These are phyloP conservation scores for Parnassius smintheus DNA, from an alignment of 2,888 invertebrate genomes.

Conservation along the genomic window DNA sequence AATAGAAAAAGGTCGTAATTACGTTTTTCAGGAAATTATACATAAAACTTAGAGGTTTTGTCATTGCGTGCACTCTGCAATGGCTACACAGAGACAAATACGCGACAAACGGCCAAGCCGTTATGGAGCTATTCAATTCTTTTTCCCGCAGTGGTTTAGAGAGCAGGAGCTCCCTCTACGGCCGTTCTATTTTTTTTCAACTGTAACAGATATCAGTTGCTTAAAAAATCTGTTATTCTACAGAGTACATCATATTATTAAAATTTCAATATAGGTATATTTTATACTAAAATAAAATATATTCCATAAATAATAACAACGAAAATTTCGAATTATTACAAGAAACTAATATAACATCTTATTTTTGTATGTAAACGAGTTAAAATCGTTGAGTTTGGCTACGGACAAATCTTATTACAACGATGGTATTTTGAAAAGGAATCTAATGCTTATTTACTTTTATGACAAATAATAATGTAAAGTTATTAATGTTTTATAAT, in stretches of 20 bases:
- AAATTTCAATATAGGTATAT: too few relatives aligned
- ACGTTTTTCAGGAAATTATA: neutral
- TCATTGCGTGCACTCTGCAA: conserved; percentile 2
- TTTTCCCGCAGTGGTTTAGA: neutral
- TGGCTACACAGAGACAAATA: neutral
- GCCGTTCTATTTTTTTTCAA: neutral
- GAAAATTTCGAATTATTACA: conserved; percentile 8
- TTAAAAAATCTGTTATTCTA: too few relatives aligned
- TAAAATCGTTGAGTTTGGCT: neutral
- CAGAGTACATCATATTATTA: too few relatives aligned
- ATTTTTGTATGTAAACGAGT: conserved; percentile 8
- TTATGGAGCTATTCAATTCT: conserved; percentile 3
- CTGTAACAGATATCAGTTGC: too few relatives aligned
- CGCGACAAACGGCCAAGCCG: neutral
- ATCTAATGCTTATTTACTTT: conserved; percentile 1
- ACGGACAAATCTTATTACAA: conserved; percentile 5
- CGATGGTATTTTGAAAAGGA: conserved; percentile 3
- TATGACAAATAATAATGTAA: neutral
- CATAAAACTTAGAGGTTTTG: neutral
- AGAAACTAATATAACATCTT: neutral
- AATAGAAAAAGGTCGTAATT: neutral
- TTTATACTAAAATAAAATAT: too few relatives aligned
- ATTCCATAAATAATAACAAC: too few relatives aligned
- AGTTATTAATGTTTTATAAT: neutral
- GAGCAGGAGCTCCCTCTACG: neutral